Evolutionary conservation across 1,140 invertebrate species (phyloP).

Genomic region (Pomacea maculata): DNA sequence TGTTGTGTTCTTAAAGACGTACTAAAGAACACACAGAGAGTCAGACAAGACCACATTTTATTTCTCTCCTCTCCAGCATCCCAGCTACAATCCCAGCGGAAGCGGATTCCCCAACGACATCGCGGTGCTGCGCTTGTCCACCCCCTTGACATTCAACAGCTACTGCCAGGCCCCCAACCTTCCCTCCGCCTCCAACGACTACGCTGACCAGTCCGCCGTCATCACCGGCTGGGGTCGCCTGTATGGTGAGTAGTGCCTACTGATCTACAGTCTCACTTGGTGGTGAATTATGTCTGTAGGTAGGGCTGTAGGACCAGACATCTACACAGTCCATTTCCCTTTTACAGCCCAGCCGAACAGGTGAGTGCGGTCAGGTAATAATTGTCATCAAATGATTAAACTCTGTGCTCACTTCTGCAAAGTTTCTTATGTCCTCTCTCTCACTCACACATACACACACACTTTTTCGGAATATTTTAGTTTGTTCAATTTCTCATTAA

Average conservation of each 20-base stretch:
- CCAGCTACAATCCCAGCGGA: conserved; percentile 26
- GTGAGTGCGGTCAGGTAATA: too few relatives aligned
- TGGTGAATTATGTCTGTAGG: too few relatives aligned
- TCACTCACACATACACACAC: too few relatives aligned
- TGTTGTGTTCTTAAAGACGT: neutral
- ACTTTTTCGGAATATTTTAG: too few relatives aligned
- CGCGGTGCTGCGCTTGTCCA: conserved; percentile 18
- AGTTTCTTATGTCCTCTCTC: too few relatives aligned
- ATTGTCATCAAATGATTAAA: too few relatives aligned
- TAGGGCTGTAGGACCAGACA: too few relatives aligned
- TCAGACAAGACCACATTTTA: neutral
- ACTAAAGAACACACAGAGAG: neutral
- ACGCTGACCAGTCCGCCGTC: conserved; percentile 6
- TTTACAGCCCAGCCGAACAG: too few relatives aligned
- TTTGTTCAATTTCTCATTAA: too few relatives aligned
- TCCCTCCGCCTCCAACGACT: conserved; percentile 10
- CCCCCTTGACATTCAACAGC: neutral
- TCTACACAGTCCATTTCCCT: too few relatives aligned
- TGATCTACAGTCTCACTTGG: too few relatives aligned
- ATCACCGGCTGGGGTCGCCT: conserved; percentile 25
- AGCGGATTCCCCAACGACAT: conserved; percentile 34
- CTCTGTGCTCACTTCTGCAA: too few relatives aligned
- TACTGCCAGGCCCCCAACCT: conserved; percentile 14
- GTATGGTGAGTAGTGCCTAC: neutral
- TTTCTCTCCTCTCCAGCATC: conserved; percentile 21